phyloP scores from a whole-genome alignment of 2,888 invertebrate genomes.

The Agonopterix subpropinquella region DNA sequence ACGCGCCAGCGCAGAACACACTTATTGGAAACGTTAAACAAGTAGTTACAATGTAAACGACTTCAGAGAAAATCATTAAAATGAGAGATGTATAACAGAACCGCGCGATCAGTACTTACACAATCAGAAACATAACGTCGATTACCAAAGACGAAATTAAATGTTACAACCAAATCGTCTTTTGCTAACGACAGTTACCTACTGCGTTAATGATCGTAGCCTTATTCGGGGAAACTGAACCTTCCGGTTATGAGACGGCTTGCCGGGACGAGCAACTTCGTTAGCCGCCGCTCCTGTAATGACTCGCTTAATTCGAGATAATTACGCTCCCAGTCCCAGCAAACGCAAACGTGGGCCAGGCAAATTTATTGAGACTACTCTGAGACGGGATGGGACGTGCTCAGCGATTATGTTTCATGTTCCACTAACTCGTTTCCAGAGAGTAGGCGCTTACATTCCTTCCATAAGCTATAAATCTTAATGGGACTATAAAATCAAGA shows the following conservation, averaged over 20 bases:
- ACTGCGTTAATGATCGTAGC: slow-evolving; percentile 47
- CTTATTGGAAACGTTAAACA: slow-evolving; percentile 32
- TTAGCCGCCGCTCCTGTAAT: slow-evolving; percentile 56
- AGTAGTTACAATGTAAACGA: slow-evolving; percentile 27
- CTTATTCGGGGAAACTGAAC: slow-evolving; percentile 57
- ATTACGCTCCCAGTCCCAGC: slow-evolving; percentile 44
- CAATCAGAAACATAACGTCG: slow-evolving; percentile 35
- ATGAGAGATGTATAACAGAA: background rate
- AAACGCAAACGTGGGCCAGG: slow-evolving; percentile 44
- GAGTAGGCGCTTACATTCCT: slow-evolving; percentile 42
- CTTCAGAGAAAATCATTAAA: slow-evolving; percentile 28
- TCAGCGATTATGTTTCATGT: slow-evolving; percentile 27
- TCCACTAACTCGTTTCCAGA: slow-evolving; percentile 32
- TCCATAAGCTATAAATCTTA: slow-evolving; percentile 46
- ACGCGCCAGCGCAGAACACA: slow-evolving; percentile 31
- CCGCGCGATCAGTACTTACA: background rate
- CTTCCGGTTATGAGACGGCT: slow-evolving; percentile 52
- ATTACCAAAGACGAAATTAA: slow-evolving; percentile 27
- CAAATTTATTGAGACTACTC: slow-evolving; percentile 51
- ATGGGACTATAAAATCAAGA: slow-evolving; percentile 36
- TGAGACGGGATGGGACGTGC: slow-evolving; percentile 24
- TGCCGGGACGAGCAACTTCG: slow-evolving; percentile 47
- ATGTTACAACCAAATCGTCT: slow-evolving; percentile 42
- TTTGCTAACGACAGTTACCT: slow-evolving; percentile 36
- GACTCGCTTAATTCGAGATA: slow-evolving; percentile 68